phyloP scores from a whole-genome alignment of 2,888 invertebrate genomes.

The Achlya flavicornis region DNA sequence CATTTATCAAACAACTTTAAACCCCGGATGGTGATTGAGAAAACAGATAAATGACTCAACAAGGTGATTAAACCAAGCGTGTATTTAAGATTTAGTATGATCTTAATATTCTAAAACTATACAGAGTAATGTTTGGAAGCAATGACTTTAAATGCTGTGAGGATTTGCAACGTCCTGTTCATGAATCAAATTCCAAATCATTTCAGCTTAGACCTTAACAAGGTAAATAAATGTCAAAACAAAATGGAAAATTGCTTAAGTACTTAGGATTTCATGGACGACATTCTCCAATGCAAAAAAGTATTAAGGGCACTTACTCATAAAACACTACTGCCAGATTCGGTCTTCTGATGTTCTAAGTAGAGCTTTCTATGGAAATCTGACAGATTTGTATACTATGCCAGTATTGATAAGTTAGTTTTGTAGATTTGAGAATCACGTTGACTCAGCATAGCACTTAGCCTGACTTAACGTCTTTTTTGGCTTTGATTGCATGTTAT shows the following conservation, averaged over 20 bases:
- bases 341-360: too few species aligned
- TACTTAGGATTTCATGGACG: too few species aligned
- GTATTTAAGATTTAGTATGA: background rate
- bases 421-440: background rate
- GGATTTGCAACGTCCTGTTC: too few species aligned
- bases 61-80: background rate
- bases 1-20: conserved; percentile 3
- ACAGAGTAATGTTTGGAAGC: background rate
- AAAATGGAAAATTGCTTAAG: too few species aligned
- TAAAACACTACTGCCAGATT: too few species aligned
- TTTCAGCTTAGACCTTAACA: too few species aligned
- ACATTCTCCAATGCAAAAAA: too few species aligned
- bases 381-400: background rate
- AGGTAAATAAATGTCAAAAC: too few species aligned
- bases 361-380: too few species aligned
- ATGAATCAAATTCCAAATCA: too few species aligned
- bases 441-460: background rate
- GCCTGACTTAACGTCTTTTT: background rate
- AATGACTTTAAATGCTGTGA: background rate
- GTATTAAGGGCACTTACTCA: too few species aligned
- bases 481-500: conserved; percentile 1
- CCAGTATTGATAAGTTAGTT: background rate
- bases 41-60: conserved; percentile 6
- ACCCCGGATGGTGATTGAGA: background rate
- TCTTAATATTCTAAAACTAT: background rate